phyloP scores from a whole-genome alignment of 2,113 vertebrate species.

The Microtus oregoni region DNA sequence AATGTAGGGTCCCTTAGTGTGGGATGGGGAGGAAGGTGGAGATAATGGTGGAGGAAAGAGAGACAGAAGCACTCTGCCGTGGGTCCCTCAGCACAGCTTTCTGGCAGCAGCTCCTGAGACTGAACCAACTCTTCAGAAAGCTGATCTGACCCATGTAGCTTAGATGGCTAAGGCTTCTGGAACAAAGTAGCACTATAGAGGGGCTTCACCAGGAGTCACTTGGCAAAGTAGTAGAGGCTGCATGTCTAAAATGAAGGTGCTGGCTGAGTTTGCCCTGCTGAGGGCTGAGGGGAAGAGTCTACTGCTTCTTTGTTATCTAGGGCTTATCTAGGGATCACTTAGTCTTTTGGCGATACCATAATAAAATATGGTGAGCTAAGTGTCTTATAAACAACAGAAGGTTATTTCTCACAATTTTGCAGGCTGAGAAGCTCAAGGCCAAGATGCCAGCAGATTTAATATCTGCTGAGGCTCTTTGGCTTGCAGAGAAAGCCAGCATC shows the following conservation, averaged over 20 bases:
- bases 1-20: accelerated
- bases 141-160: background rate
- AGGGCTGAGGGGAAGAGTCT: background rate
- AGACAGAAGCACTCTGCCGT: accelerated
- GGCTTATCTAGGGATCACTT: background rate
- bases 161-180: background rate
- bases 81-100: background rate
- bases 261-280: background rate
- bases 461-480: background rate
- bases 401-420: background rate
- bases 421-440: background rate
- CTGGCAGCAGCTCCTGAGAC: background rate
- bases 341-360: background rate
- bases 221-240: background rate
- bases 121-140: background rate
- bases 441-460: background rate
- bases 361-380: background rate
- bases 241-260: background rate
- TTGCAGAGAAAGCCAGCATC: background rate
- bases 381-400: background rate
- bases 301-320: background rate
- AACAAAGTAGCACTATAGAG: background rate
- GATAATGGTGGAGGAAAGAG: background rate
- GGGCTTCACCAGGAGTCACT: background rate
- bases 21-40: background rate